Evolutionary conservation across 2,888 invertebrate genomes (phyloP), one percentile per base, ranked within the genome.

Genomic region (Tuta absoluta): DNA sequence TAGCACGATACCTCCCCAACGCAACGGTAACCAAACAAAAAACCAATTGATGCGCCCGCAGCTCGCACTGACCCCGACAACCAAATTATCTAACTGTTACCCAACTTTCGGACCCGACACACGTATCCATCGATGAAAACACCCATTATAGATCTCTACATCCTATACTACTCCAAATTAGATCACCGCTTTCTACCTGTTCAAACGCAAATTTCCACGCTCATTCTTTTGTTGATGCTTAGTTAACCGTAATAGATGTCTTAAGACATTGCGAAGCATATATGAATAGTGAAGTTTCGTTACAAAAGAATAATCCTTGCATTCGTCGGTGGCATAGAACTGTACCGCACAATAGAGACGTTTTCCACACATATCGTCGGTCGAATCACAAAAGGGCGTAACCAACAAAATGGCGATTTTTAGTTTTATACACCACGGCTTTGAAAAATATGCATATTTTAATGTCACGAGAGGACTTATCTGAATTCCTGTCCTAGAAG

Each of bases 1-100:
- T 71, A 72, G 72, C 65, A 33, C 66, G 48, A 53, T 24, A 53
- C 12, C 24, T 45, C 65, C 61, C 64, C 71, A 84, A 33, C n/a
- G n/a, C 33, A 33, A 84, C 85, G 83, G 83, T 82, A 83, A 80
- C 75, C 79, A 71, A 75, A 80, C 80, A 85, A 85, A 84, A 83
- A 83, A 75, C 75, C 75, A 75, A 80, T 76, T 81, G 78, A 80
- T 75, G 76, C 14, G 51, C 51, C 23, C 12, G 21, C 70, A 71
- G 51, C 51, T 14, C 23, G 23, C 70, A 71, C 74, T 78, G 82
- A 82, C 82, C 80, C 73, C 75, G 68, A 75, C 71, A 77, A 79
- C 74, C 71, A 82, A 84, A 84, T 86, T 80, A 85, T 83, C 81
- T 86, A 86, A 85, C 87, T 86, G 76, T 77, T 78, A 79, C 78